phyloP scores from a whole-genome alignment of 2,797 vertebrate genomes.

The Coluber constrictor region DNA sequence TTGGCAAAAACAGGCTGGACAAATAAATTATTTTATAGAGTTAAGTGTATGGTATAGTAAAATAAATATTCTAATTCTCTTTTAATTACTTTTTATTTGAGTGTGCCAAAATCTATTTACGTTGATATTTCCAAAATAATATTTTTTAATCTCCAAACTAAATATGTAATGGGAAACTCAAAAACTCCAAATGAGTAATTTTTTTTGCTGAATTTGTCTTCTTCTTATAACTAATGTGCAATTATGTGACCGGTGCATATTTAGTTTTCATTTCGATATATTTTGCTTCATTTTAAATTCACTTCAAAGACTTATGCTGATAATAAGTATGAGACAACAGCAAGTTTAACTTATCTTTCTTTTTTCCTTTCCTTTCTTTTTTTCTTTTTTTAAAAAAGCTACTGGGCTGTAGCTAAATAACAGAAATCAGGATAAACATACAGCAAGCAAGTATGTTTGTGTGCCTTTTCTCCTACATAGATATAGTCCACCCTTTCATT shows the following conservation, averaged over 20 bases:
- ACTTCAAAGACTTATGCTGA: slow-evolving; percentile 22
- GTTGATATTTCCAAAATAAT: slow-evolving; percentile 28
- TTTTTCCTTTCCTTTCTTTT: neutral
- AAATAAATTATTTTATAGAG: slow-evolving; percentile 27
- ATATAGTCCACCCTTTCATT: slow-evolving; percentile 3
- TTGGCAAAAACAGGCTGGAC: slow-evolving; percentile 34
- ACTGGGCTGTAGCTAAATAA: neutral
- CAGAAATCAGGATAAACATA: neutral
- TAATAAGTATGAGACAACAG: slow-evolving; percentile 13
- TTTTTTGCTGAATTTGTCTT: neutral
- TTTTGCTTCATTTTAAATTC: slow-evolving; percentile 45
- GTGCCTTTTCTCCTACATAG: slow-evolving; percentile 35
- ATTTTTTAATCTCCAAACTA: slow-evolving; percentile 30
- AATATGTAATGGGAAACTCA: slow-evolving; percentile 20
- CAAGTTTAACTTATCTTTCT: slow-evolving; percentile 28
- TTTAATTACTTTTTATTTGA: slow-evolving; percentile 21
- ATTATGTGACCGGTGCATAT: neutral
- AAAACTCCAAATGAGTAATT: neutral
- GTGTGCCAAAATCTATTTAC: neutral
- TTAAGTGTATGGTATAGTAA: slow-evolving; percentile 51
- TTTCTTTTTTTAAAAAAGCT: neutral
- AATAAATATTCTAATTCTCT: slow-evolving; percentile 48
- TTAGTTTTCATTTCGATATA: slow-evolving; percentile 31
- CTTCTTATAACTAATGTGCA: slow-evolving; percentile 5
- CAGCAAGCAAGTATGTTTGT: neutral